Evolutionary conservation across 2,888 invertebrate genomes (phyloP).

Genomic region (Spicauda simplicius): DNA sequence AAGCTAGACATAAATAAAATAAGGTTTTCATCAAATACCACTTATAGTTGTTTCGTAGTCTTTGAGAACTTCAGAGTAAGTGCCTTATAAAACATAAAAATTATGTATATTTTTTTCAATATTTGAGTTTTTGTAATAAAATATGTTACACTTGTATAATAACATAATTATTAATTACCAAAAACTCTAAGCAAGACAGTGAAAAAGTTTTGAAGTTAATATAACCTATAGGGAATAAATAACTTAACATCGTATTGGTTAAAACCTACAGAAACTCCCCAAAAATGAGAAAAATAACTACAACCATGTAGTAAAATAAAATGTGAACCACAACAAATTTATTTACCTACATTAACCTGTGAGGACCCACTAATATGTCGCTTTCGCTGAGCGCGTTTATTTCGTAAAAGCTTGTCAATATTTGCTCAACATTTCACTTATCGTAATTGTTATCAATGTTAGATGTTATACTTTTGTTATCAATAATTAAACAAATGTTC

Average conservation of each 20-base stretch:
- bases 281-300: neutral
- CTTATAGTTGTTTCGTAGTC: neutral
- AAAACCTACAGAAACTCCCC: no score
- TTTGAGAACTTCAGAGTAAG: neutral
- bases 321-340: no score
- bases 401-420: slow-evolving; percentile 17
- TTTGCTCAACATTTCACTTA: slow-evolving; percentile 18
- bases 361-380: neutral
- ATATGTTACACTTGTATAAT: no score
- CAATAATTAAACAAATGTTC: slow-evolving; percentile 68
- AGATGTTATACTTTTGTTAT: neutral
- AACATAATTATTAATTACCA: no score
- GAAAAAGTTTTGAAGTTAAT: no score
- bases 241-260: no score
- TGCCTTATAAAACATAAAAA: neutral
- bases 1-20: neutral
- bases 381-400: neutral
- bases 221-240: no score
- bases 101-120: neutral
- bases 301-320: no score
- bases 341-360: neutral
- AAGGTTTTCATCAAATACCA: slow-evolving; percentile 3
- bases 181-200: no score
- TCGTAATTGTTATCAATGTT: slow-evolving; percentile 4
- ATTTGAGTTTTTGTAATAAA: neutral